Evolutionary conservation across 2,113 vertebrate genomes (phyloP), one percentile per base, ranked within the genome.

Genomic region (Stictonetta naevosa): DNA sequence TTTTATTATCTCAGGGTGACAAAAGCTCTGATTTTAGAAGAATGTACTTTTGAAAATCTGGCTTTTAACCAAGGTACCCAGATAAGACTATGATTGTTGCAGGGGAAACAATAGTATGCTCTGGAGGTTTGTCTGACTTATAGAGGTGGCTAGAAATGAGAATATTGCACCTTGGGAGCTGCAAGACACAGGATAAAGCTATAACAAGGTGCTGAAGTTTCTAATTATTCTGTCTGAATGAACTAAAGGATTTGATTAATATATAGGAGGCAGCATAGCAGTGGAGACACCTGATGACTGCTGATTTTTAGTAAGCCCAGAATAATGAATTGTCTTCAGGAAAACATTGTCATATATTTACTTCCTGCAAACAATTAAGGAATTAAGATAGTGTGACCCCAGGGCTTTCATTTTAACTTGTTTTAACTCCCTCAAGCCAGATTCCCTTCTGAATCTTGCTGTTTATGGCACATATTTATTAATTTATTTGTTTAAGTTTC

Each of bases 261-360:
- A 34, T 59, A 71, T 26, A 85, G 68, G 34, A 95, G 68, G 15
- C 36, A 94, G 59, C 46, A 69, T 34, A 53, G 56, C 13, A 79
- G 28, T 71, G 36, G n/a, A 95, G 55, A 83, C 91, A 59, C 17
- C 44, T 74, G 64, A 75, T 75, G 87, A 88, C 59, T 91, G 85
- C 46, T 71, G 87, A 83, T 95, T 95, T 96, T 94, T 96, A 86
- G 93, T 94, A 92, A 88, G 23, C 34, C 20, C 18, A 42, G 46
- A 83, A 94, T 74, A 94, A 95, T 71, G 40, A 88, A 86, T 77
- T 83, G 14, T 86, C 67, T 71, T 85, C 31, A 77, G 52, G 55
- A 94, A 95, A 90, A 86, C 67, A 74, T 92, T 90, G 46, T 60
- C 29, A 91, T 73, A 85, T 88, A 85, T 83, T 59, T 88, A 67